Evolutionary conservation across 2,797 vertebrate genomes (phyloP).

Genomic region (Rallus crepitans): DNA sequence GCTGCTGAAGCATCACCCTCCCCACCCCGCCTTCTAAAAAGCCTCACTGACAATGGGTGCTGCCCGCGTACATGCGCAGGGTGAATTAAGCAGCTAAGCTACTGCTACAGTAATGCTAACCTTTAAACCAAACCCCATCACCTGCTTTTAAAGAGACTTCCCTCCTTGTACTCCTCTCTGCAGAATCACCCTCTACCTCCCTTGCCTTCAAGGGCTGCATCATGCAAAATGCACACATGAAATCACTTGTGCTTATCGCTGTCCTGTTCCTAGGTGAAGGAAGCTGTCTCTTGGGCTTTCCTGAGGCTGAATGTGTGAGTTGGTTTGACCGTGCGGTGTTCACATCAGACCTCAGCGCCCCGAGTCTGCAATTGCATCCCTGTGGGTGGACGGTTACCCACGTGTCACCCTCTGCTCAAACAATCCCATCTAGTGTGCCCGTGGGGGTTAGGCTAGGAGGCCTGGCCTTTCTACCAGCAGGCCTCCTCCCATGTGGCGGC

Average conservation of each 20-base stretch:
- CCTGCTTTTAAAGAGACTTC: neutral
- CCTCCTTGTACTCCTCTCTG: neutral
- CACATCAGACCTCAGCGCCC: neutral
- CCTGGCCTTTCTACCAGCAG: neutral
- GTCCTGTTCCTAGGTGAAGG: neutral
- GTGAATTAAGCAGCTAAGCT: neutral
- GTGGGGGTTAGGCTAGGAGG: neutral
- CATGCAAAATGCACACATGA: neutral
- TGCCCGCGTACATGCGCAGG: neutral
- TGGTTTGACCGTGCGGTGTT: neutral
- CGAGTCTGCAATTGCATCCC: neutral
- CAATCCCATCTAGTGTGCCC: rapidly evolving
- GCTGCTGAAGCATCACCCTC: neutral
- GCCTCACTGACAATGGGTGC: neutral
- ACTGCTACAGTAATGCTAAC: neutral
- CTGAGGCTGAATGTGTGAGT: neutral
- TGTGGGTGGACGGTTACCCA: neutral
- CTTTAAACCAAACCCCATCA: neutral
- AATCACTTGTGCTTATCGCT: neutral
- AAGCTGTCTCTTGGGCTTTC: neutral
- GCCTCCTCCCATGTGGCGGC: neutral
- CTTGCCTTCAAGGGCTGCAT: neutral
- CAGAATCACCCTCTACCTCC: neutral
- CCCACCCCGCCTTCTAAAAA: neutral
- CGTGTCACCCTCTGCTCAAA: rapidly evolving